phyloP scores from a whole-genome alignment of 2,888 invertebrate species.

The Rhogogaster chlorosoma region DNA sequence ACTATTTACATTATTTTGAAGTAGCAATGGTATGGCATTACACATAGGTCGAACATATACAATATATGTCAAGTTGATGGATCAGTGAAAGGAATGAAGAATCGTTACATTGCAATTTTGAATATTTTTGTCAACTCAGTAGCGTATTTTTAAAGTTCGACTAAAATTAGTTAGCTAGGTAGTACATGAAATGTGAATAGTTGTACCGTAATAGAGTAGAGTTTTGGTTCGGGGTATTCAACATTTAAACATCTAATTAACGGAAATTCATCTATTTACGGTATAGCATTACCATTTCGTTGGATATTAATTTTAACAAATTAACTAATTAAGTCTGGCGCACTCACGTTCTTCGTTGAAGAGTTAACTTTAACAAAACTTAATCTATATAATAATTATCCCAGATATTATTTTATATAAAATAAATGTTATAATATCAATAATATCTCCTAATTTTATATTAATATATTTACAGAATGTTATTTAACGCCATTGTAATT shows the following conservation, averaged over 20 bases:
- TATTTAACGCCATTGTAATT: slow-evolving; percentile 48
- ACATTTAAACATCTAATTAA: slow-evolving; percentile 58
- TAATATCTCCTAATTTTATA: slow-evolving; percentile 66
- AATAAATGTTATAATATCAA: slow-evolving; percentile 59
- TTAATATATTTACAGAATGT: slow-evolving; percentile 61
- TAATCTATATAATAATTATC: slow-evolving; percentile 61
- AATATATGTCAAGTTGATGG: neutral
- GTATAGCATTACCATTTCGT: slow-evolving; percentile 57
- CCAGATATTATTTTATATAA: slow-evolving; percentile 64
- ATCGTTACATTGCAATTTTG: slow-evolving; percentile 40
- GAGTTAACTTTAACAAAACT: slow-evolving; percentile 67
- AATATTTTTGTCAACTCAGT: slow-evolving; percentile 34
- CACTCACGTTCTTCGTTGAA: slow-evolving; percentile 63
- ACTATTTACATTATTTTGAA: slow-evolving; percentile 44
- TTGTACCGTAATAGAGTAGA: slow-evolving; percentile 14
- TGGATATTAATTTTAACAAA: slow-evolving; percentile 65
- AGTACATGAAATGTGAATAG: slow-evolving; percentile 39
- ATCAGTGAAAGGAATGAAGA: neutral
- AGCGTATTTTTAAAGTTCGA: slow-evolving; percentile 54
- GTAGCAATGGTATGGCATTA: neutral
- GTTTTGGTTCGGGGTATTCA: slow-evolving; percentile 46
- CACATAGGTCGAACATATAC: neutral
- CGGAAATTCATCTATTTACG: slow-evolving; percentile 44
- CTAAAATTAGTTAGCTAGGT: slow-evolving; percentile 60
- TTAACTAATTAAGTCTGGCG: slow-evolving; percentile 62